Conservation (phyloP, 92 coral and sea anemone species). For the Epizoanthus rinbou region DNA sequence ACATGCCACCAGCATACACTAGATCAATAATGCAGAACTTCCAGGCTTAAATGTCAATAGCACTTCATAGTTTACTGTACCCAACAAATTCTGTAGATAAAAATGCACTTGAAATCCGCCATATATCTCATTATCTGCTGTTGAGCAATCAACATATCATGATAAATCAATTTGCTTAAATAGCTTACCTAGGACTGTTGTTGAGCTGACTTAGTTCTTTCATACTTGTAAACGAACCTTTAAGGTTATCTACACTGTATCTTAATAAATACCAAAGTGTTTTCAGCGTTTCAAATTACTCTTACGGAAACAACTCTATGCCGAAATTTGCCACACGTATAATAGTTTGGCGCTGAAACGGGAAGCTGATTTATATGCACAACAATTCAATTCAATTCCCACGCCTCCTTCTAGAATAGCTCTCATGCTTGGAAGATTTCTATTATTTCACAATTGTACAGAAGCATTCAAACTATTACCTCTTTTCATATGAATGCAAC, state of each 20-base stretch:
- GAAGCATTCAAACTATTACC: constrained; percentile 20
- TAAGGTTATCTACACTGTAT: not conserved
- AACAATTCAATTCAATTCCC: not conserved
- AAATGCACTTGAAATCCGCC: not conserved
- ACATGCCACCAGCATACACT: constrained; percentile 9
- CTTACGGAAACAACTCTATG: not conserved
- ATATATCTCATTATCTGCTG: not conserved
- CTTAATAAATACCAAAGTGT: not conserved
- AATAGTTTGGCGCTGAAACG: too few species aligned
- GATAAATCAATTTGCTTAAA: too few species aligned
- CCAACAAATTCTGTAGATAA: not conserved
- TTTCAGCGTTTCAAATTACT: not conserved
- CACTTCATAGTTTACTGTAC: not conserved
- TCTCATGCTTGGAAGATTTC: constrained; percentile 15
- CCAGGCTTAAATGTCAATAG: not conserved
- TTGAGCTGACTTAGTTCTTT: not conserved
- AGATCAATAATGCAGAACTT: constrained; percentile 21
- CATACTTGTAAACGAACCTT: not conserved
- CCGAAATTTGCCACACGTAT: not conserved
- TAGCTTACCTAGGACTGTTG: not conserved
- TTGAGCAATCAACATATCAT: not conserved
- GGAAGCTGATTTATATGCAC: too few species aligned
- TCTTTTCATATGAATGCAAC: not conserved
- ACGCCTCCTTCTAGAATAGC: not conserved
- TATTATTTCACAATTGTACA: not conserved